Conservation (phyloP, 23 tunicate species). For the Botrylloides violaceus region DNA sequence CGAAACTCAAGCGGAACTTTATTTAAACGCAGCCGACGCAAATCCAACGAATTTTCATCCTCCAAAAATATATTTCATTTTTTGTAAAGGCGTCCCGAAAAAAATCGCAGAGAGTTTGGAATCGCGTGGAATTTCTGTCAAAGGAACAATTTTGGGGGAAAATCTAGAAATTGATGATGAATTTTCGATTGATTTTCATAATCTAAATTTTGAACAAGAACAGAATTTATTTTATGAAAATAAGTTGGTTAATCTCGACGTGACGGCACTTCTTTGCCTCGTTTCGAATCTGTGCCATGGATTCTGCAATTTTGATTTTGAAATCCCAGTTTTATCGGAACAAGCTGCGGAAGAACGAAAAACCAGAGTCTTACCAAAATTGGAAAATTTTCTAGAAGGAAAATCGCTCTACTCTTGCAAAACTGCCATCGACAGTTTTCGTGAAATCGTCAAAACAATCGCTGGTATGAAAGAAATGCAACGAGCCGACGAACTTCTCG, state of each 20-base stretch:
- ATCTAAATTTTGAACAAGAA: not conserved
- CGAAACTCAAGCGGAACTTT: slow-evolving; percentile 44
- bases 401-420: slow-evolving; percentile 59
- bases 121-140: slow-evolving; percentile 34
- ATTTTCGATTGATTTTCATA: not conserved
- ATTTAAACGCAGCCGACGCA: slow-evolving; percentile 19
- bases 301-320: slow-evolving; percentile 22
- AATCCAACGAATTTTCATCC: slow-evolving; percentile 37
- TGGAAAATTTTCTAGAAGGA: slow-evolving; percentile 36
- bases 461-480: slow-evolving; percentile 64
- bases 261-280: slow-evolving; percentile 56
- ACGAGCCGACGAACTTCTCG: slow-evolving; percentile 46
- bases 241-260: slow-evolving; percentile 46
- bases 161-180: not conserved
- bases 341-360: slow-evolving; percentile 71
- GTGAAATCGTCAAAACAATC: slow-evolving; percentile 50
- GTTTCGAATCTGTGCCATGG: slow-evolving; percentile 76
- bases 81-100: slow-evolving; percentile 59
- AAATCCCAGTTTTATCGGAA: slow-evolving; percentile 43
- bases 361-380: slow-evolving; percentile 44
- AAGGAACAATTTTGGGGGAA: slow-evolving; percentile 28
- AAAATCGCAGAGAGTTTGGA: slow-evolving; percentile 26
- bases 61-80: slow-evolving; percentile 44
- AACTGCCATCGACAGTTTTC: slow-evolving; percentile 47
- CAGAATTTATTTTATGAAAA: not conserved